Conservation (phyloP, 2,113 vertebrate species). For the Willisornis vidua region DNA sequence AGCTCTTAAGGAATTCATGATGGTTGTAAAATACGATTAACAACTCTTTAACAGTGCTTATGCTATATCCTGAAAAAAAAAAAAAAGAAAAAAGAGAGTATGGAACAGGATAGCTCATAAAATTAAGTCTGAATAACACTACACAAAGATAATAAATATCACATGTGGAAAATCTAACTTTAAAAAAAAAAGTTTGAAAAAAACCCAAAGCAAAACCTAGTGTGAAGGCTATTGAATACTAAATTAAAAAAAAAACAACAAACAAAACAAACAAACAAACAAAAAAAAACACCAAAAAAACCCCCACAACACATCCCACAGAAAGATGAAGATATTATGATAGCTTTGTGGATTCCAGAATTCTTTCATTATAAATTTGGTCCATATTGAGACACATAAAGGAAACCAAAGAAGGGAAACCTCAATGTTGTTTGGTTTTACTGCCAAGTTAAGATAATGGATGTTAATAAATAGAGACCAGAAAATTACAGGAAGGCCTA, state of each 20-base stretch:
- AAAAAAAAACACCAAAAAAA: too few relatives aligned
- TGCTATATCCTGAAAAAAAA: not conserved
- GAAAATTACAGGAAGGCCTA: not conserved
- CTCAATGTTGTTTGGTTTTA: not conserved
- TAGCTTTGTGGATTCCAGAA: not conserved
- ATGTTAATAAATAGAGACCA: not conserved
- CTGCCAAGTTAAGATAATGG: not conserved
- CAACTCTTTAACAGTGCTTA: not conserved
- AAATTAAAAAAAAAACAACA: not conserved
- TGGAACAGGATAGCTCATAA: not conserved
- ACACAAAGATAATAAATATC: not conserved
- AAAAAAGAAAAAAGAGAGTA: not conserved
- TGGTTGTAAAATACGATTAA: constrained; percentile 22
- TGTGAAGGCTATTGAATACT: not conserved
- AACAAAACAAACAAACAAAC: too few relatives aligned
- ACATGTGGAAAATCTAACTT: not conserved
- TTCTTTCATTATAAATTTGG: not conserved
- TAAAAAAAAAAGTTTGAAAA: not conserved
- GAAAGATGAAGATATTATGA: not conserved
- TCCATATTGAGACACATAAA: not conserved
- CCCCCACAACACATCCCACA: too few relatives aligned
- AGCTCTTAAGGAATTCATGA: not conserved
- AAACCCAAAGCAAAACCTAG: not conserved
- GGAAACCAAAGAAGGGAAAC: not conserved
- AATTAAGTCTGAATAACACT: not conserved